phyloP scores from a whole-genome alignment of 2,888 invertebrate species.

The Argyra leucocephala region DNA sequence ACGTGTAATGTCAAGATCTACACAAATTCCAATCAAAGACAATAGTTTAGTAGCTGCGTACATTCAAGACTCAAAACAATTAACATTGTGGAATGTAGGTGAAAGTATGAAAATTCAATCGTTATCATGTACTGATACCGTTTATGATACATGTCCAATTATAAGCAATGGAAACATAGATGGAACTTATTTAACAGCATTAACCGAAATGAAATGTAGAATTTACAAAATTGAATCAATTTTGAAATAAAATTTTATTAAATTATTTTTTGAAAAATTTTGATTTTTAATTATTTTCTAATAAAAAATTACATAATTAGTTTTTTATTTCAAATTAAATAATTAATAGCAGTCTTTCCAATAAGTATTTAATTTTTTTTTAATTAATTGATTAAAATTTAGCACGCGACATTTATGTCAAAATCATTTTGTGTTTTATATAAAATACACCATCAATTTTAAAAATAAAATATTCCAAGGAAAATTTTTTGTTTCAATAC shows the following conservation, averaged over 20 bases:
- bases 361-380: too few relatives aligned
- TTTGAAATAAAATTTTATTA: neutral
- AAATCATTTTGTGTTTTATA: too few relatives aligned
- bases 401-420: too few relatives aligned
- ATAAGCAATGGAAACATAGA: conserved; percentile 42
- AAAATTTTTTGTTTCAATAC: too few relatives aligned
- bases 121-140: conserved; percentile 54
- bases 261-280: too few relatives aligned
- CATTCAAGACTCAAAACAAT: conserved; percentile 59
- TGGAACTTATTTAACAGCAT: conserved; percentile 50
- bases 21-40: conserved; percentile 39
- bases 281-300: too few relatives aligned
- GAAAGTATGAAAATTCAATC: conserved; percentile 48
- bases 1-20: conserved; percentile 51
- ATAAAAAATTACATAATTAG: too few relatives aligned
- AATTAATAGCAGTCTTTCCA: too few relatives aligned
- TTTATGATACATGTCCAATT: conserved; percentile 59
- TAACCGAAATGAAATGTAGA: conserved; percentile 57
- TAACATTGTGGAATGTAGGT: conserved; percentile 57
- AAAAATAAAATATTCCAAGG: too few relatives aligned
- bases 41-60: conserved; percentile 61
- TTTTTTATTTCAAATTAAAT: too few relatives aligned
- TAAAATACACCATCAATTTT: too few relatives aligned
- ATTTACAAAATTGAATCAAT: conserved; percentile 49
- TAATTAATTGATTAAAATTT: too few relatives aligned